Evolutionary conservation across 2,888 invertebrate species (phyloP).

Genomic region (Drosophila meridiana): DNA sequence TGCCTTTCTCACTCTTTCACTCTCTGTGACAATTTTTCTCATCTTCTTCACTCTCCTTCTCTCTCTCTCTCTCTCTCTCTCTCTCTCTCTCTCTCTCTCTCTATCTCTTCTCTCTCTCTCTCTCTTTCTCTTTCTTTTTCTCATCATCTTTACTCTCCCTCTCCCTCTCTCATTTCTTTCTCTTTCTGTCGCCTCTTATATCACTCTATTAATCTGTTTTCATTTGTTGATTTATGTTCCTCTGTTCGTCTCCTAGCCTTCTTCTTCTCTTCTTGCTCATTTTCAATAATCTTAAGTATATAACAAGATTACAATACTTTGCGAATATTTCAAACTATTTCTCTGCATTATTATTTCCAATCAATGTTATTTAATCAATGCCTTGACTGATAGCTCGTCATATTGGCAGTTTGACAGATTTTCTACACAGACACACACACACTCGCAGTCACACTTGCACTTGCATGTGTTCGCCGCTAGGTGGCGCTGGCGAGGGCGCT

Average conservation of each 20-base stretch:
- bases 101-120: neutral
- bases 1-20: too few species aligned
- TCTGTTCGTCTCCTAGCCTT: too few species aligned
- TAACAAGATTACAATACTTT: neutral
- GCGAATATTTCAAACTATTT: neutral
- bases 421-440: constrained; percentile 7
- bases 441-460: neutral
- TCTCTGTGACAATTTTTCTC: too few species aligned
- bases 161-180: neutral
- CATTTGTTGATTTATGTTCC: neutral
- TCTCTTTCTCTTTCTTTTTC: neutral
- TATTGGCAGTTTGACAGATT: constrained; percentile 34
- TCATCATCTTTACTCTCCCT: neutral
- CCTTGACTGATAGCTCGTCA: constrained; percentile 14
- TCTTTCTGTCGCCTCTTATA: too few species aligned
- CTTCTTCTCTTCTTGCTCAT: neutral
- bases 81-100: neutral
- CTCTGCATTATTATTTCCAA: neutral
- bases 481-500: constrained; percentile 27
- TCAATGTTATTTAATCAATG: constrained; percentile 36
- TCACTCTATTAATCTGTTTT: neutral
- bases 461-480: constrained; percentile 13
- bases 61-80: neutral
- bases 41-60: neutral
- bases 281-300: neutral